Evolutionary conservation across 2,888 invertebrate genomes (phyloP), one percentile per base, ranked within the genome.

Genomic region (Leptinotarsa juncta): DNA sequence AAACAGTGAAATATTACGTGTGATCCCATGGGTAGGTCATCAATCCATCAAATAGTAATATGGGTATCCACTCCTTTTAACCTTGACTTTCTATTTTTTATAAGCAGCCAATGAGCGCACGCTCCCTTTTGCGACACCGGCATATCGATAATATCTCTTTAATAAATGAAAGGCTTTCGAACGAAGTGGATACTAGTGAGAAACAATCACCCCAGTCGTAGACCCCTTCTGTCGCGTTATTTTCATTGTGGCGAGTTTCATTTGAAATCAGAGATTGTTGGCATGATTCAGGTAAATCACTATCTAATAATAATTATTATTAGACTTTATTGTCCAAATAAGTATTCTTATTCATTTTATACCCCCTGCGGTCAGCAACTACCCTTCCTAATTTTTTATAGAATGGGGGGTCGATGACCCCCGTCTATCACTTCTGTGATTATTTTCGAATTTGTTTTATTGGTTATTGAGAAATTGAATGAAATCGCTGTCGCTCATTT

Each of bases 1-100:
- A 32, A 32, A 7, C 32, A 32, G 32, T 32, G 32, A 7, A 32
- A 62, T 62, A 15, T 18, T 62, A n/a, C 18, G 7, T 16, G 32
- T 5, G 10, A 7, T 62, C 32, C n/a, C 42, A 62, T 62, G 10
- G 32, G 62, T 62, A 32, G 42, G 32, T 18, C n/a, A 62, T 32
- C 32, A 62, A 62, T 62, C 42, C 62, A 62, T 62, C 32, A 62
- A 26, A 32, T 16, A 12, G 18, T 62, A 62, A 62, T 42, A 57
- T 26, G 32, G 26, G 32, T 32, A 12, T 42, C n/a, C 68, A 68
- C 68, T 18, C 68, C 68, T 42, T 16, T 55, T 53, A 55, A 32
- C 53, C 68, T 26, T 55, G 55, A 68, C 26, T 20, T 68, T 53
- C 4, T n/a, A 18, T 26, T 51, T 68, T 68, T 68, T 68, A 67